Evolutionary conservation across 2,797 vertebrate genomes (phyloP).

Genomic region (Ptychadena robeensis): DNA sequence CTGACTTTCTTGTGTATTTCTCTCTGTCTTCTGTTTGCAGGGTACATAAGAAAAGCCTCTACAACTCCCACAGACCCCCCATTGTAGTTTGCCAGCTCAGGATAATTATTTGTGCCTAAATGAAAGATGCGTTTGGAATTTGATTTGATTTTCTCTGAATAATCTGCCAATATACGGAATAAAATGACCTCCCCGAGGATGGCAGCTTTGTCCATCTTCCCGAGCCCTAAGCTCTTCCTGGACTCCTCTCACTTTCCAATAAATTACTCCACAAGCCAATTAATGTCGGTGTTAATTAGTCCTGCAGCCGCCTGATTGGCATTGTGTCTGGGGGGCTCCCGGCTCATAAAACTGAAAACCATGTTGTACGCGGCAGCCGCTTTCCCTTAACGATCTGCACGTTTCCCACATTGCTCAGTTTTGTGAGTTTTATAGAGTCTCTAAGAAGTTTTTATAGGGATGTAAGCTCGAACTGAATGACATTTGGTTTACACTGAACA

Average conservation of each 20-base stretch:
- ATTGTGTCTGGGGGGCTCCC: not conserved
- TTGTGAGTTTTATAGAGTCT: not conserved
- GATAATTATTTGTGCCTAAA: too few relatives aligned
- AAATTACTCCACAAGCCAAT: slow-evolving; percentile 26
- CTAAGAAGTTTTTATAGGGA: not conserved
- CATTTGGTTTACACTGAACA: too few relatives aligned
- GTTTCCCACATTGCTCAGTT: not conserved
- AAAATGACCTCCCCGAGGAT: not conserved
- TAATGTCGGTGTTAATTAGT: slow-evolving; percentile 37
- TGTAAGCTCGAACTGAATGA: too few relatives aligned
- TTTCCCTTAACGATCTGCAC: not conserved
- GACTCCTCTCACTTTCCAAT: slow-evolving; percentile 18
- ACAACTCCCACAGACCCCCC: too few relatives aligned
- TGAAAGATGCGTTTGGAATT: too few relatives aligned
- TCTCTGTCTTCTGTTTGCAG: too few relatives aligned
- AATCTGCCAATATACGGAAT: not conserved
- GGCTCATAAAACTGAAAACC: not conserved
- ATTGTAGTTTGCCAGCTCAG: too few relatives aligned
- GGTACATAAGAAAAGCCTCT: too few relatives aligned
- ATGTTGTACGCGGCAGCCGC: not conserved
- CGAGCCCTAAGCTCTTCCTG: not conserved
- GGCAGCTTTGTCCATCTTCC: not conserved
- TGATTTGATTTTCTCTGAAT: not conserved
- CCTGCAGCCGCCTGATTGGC: not conserved
- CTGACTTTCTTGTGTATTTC: too few relatives aligned